Percentiles rank a stretch among this genome's conserved stretches.
phyloP scores from a whole-genome alignment of 2,797 vertebrate genomes.

The Lithobates sylvaticus region DNA sequence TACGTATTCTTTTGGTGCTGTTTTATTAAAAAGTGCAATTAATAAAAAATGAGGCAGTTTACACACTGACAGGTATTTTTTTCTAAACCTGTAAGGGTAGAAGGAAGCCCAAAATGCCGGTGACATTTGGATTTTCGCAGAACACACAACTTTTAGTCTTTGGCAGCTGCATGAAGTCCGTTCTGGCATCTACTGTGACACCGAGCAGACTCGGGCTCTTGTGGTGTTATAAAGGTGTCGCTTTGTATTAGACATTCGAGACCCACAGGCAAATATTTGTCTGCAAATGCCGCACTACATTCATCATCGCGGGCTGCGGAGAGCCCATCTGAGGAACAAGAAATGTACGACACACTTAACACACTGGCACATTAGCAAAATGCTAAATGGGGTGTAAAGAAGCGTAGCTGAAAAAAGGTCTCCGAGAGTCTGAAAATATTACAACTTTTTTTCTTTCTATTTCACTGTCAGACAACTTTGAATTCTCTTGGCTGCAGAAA shows the following conservation, averaged over 20 bases:
- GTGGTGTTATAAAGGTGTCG: slow-evolving; percentile 18
- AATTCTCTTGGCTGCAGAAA: background rate
- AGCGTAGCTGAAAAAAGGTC: slow-evolving; percentile 27
- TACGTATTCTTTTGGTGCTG: too few relatives aligned
- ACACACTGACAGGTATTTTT: slow-evolving; percentile 12
- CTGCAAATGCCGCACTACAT: slow-evolving; percentile 15
- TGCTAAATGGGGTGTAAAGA: slow-evolving; percentile 40
- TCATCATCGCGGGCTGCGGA: slow-evolving; percentile 21
- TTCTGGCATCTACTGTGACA: background rate
- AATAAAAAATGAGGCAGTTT: background rate
- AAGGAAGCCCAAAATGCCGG: slow-evolving; percentile 62
- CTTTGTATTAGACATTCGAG: background rate
- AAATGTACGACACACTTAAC: slow-evolving; percentile 41
- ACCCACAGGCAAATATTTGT: background rate
- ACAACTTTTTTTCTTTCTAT: slow-evolving; percentile 8
- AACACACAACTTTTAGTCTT: accelerated
- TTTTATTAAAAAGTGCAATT: too few relatives aligned
- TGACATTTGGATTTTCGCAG: slow-evolving; percentile 57
- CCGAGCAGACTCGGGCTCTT: slow-evolving; percentile 33
- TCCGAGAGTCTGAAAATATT: slow-evolving; percentile 21
- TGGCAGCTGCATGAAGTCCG: background rate
- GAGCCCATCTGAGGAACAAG: background rate
- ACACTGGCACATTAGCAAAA: slow-evolving; percentile 38
- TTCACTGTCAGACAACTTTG: slow-evolving; percentile 35
- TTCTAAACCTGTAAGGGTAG: slow-evolving; percentile 61